Evolutionary conservation across 64 coral and sea anemone genomes (phyloP), one percentile per base, ranked within the genome.

Genomic region (Porites australiensis): DNA sequence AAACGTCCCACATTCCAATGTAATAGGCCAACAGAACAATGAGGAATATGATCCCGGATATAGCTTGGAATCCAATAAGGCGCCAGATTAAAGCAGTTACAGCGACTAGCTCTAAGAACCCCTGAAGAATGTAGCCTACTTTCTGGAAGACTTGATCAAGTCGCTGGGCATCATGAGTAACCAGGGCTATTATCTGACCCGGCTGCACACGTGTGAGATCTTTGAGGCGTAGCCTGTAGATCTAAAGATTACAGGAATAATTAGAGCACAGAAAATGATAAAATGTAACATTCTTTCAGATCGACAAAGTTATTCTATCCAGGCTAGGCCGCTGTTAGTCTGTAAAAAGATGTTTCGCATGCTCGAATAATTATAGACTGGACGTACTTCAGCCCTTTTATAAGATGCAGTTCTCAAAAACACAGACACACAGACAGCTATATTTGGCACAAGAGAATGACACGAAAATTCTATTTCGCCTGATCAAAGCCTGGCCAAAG

Each of bases 1-100:
- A 97, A n/a, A 97, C 92, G 69, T 97, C 95, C 95, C 95, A 97
- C 82, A 97, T 91, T 9, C 92, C 92, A 15, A 97, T 94, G 53
- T 97, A 97, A 72, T 94, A 97, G 16, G 90, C 95, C 62, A 97
- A 54, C 16, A 97, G 75, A 59, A 94, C 82, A 15, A 94, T 90
- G 12, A 97, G 13, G 46, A 97, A 94, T n/a, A 94, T 77, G 18
- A 97, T 94, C 22, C 95, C 95, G 11, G 95, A 87, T 10, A 97
- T 49, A 2, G 95, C 91, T 45, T 93, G 92, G 19, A 94, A 84
- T 8, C 51, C 58, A 77, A 91, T 21, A 19, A 79, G 88, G 85
- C 77, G 75, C 83, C 75, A 95, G 64, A 87, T 49, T 7, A 85
- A 71, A 21, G 70, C 87, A n/a, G 78, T 94, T 48, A 94, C 70